Conservation (phyloP, 2,797 vertebrate species). For the Sternotherus odoratus region DNA sequence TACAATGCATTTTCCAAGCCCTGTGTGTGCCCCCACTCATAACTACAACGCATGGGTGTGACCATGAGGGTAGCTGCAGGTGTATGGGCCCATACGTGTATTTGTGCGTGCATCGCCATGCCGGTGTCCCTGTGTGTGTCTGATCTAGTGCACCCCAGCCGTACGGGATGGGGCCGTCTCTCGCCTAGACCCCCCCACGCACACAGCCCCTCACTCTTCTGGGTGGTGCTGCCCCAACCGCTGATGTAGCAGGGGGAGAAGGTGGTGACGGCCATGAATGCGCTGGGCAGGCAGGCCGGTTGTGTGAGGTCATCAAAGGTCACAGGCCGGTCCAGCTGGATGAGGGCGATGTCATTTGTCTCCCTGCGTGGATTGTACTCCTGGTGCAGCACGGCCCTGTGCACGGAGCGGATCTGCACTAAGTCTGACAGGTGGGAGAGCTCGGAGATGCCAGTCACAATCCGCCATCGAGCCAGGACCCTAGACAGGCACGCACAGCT, state of each 20-base stretch:
- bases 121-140: background rate
- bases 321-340: slow-evolving; percentile 2
- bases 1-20: too few species aligned
- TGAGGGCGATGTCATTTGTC: slow-evolving; percentile 26
- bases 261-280: background rate
- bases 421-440: background rate
- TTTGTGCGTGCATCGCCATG: too few species aligned
- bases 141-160: background rate
- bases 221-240: slow-evolving; percentile 29
- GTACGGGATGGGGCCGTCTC: background rate
- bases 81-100: too few species aligned
- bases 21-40: too few species aligned
- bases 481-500: background rate
- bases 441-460: slow-evolving; percentile 11
- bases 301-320: slow-evolving; percentile 13
- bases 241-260: slow-evolving; percentile 19
- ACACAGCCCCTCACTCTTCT: background rate
- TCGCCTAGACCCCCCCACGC: background rate
- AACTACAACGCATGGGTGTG: too few species aligned
- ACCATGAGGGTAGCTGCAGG: too few species aligned
- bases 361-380: slow-evolving; percentile 18
- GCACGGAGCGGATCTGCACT: background rate
- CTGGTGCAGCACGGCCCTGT: background rate
- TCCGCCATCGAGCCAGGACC: slow-evolving; percentile 13
- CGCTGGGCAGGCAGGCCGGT: slow-evolving; percentile 31